Evolutionary conservation across 2,797 vertebrate species (phyloP).

Genomic region (Tragelaphus eurycerus): DNA sequence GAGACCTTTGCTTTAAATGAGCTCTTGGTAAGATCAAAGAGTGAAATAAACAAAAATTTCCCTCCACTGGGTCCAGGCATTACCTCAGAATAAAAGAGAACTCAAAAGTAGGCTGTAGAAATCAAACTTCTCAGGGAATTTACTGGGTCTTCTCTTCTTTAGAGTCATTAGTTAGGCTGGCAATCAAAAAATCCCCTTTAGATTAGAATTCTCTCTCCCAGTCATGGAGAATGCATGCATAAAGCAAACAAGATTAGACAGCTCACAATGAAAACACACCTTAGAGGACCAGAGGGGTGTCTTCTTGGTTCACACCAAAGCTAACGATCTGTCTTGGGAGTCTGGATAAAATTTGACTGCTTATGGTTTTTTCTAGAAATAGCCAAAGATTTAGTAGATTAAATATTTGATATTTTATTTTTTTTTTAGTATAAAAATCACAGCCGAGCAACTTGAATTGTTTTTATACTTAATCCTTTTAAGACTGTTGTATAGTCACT

Average conservation of each 20-base stretch:
- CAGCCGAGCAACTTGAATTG: not conserved
- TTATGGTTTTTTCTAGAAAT: not conserved
- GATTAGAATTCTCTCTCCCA: not conserved
- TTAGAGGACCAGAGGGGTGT: not conserved
- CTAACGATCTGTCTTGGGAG: not conserved
- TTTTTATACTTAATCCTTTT: not conserved
- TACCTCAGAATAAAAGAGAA: constrained; percentile 36
- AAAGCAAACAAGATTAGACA: not conserved
- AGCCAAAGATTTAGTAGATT: not conserved
- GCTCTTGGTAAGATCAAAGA: constrained; percentile 42
- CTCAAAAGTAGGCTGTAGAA: not conserved
- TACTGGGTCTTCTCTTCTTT: not conserved
- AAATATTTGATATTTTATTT: not conserved
- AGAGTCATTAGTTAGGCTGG: constrained; percentile 18
- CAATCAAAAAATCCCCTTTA: not conserved
- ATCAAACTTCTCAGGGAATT: constrained; percentile 26
- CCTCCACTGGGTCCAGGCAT: constrained; percentile 18
- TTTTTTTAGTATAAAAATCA: not conserved
- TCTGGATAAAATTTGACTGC: not conserved
- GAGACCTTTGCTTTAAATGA: constrained; percentile 6
- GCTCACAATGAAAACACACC: not conserved
- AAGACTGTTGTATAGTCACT: not conserved
- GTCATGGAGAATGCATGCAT: not conserved
- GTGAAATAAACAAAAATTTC: constrained; percentile 34
- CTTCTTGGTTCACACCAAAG: not conserved